Evolutionary conservation across 2,113 vertebrate genomes (phyloP).

Genomic region (Aramus guarauna): DNA sequence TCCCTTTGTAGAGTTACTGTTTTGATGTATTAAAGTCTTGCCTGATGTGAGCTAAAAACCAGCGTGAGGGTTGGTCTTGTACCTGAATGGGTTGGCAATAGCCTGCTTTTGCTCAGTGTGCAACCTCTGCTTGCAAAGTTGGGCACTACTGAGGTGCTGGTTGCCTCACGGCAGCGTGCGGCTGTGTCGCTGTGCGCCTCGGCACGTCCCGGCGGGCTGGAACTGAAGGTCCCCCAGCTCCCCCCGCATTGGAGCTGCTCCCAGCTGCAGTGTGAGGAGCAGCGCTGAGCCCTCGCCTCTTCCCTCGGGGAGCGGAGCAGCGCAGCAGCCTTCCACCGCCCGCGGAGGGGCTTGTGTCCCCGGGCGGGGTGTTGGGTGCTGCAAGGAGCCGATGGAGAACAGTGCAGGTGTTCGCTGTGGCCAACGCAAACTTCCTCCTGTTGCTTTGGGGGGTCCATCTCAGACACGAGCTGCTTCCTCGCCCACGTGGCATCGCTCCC

Average conservation of each 20-base stretch:
- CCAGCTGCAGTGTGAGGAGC: background rate
- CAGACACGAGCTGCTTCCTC: accelerated
- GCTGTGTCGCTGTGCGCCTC: accelerated
- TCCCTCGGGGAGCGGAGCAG: background rate
- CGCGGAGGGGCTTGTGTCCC: background rate
- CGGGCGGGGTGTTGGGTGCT: accelerated
- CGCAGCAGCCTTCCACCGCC: background rate
- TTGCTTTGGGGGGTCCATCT: background rate
- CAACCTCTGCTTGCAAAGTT: accelerated
- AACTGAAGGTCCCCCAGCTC: background rate
- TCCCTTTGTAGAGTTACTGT: background rate
- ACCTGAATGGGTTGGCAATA: accelerated
- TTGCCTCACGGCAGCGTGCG: accelerated
- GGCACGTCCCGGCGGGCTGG: accelerated
- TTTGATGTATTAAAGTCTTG: accelerated
- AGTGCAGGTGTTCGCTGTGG: accelerated
- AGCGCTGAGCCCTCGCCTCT: background rate
- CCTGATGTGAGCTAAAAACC: accelerated
- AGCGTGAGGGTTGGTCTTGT: accelerated
- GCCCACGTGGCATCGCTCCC: accelerated
- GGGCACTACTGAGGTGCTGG: background rate
- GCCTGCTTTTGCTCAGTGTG: background rate
- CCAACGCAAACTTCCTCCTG: background rate
- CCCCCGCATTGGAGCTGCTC: accelerated
- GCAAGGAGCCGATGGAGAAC: accelerated